phyloP scores from a whole-genome alignment of 2,888 invertebrate species.

The Andrena dorsata region DNA sequence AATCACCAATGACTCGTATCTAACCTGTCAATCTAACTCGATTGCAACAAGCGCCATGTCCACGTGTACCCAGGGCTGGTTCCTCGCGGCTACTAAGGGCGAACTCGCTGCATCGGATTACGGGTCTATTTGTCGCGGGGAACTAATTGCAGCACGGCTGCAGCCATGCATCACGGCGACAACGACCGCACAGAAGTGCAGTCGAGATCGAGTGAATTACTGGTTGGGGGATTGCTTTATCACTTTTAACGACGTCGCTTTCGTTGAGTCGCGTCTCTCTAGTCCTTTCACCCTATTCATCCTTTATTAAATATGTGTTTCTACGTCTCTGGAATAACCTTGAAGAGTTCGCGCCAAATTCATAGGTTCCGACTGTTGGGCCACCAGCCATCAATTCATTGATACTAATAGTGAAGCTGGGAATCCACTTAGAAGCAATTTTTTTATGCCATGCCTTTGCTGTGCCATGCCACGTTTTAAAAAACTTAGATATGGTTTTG shows the following conservation, averaged over 20 bases:
- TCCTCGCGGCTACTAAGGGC: constrained; percentile 43
- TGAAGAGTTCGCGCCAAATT: too few species aligned
- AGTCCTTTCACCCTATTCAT: constrained; percentile 3
- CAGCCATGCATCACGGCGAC: constrained; percentile 76
- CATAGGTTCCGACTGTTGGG: too few species aligned
- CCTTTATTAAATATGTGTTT: background rate
- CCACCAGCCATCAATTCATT: too few species aligned
- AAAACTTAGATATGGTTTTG: too few species aligned
- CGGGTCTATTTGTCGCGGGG: constrained; percentile 76
- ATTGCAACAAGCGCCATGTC: constrained; percentile 12
- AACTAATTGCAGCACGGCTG: constrained; percentile 77
- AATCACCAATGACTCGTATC: too few species aligned
- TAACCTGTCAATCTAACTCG: constrained; percentile 19
- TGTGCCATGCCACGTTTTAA: too few species aligned
- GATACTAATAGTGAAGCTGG: too few species aligned
- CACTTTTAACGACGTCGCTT: constrained; percentile 73
- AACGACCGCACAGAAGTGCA: constrained; percentile 66
- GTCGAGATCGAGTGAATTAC: constrained; percentile 73
- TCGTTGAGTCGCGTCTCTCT: constrained; percentile 1
- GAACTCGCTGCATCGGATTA: constrained; percentile 64
- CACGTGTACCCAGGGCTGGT: constrained; percentile 20
- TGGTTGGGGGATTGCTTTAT: constrained; percentile 75
- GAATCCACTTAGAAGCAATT: too few species aligned
- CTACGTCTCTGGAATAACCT: too few species aligned
- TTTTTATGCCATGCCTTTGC: too few species aligned